These are phyloP conservation scores for Lasioglossum figueresi DNA, from an alignment of 2,888 invertebrate genomes.

Conservation along the genomic window DNA sequence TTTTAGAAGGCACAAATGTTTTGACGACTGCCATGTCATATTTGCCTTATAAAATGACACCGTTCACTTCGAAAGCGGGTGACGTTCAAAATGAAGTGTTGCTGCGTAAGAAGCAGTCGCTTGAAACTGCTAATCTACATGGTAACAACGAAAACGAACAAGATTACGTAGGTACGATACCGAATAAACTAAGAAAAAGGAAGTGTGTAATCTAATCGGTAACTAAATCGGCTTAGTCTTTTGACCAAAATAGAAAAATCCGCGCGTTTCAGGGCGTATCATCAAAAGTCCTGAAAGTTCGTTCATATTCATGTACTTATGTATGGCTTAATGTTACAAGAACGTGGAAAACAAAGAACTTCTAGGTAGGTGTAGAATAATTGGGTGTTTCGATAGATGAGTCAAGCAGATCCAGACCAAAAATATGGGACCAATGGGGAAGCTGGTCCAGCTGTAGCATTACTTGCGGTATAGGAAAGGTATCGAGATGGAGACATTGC, in stretches of 20 bases:
- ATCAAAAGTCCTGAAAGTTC: background rate
- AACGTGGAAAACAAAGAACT: background rate
- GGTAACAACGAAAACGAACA: background rate
- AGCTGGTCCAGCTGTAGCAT: conserved; percentile 85
- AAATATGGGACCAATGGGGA: conserved; percentile 85
- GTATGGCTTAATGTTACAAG: background rate
- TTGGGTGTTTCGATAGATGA: conserved; percentile 31
- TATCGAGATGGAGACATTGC: conserved; percentile 85
- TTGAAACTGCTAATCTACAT: background rate
- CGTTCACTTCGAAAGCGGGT: background rate
- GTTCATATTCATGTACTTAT: background rate
- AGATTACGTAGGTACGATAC: background rate
- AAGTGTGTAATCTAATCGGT: background rate
- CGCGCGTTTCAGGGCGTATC: background rate
- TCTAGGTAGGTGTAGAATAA: background rate
- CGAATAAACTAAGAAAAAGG: background rate
- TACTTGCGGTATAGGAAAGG: conserved; percentile 84
- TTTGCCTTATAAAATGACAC: background rate
- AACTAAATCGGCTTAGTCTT: background rate
- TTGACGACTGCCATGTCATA: background rate
- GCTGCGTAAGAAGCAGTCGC: background rate
- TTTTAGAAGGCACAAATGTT: background rate
- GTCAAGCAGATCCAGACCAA: conserved; percentile 70
- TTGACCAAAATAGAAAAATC: background rate
- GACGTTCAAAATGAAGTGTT: conserved; percentile 15